Evolutionary conservation across 2,888 invertebrate species (phyloP).

Genomic region (Theodoxus fluviatilis): DNA sequence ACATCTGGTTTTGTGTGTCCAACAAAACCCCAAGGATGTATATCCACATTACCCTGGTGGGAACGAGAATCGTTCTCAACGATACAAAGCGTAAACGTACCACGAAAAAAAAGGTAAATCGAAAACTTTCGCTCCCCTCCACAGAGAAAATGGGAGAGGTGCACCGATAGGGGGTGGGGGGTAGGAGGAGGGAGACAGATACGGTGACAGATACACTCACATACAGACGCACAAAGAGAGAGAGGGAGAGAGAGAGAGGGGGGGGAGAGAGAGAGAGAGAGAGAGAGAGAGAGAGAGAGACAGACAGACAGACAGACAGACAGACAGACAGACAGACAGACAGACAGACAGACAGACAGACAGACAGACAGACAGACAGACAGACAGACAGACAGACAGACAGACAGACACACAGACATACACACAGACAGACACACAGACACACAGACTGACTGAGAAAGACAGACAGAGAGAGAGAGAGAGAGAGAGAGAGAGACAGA

Average conservation of each 20-base stretch:
- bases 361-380: neutral
- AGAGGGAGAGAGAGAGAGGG: constrained; percentile 7
- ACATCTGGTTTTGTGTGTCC: too few relatives aligned
- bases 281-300: neutral
- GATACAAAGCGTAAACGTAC: too few relatives aligned
- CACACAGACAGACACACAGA: neutral
- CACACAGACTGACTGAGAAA: neutral
- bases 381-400: neutral
- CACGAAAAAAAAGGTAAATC: too few relatives aligned
- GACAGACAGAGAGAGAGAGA: constrained; percentile 1
- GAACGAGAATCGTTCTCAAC: too few relatives aligned
- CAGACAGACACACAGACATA: constrained; percentile 9
- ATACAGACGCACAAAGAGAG: neutral
- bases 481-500: neutral
- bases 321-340: constrained; percentile 10
- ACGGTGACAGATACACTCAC: neutral
- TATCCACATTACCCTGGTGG: too few relatives aligned
- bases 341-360: neutral
- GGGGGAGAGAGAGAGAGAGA: constrained; percentile 1
- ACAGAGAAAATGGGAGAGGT: neutral
- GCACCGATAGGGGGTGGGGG: neutral
- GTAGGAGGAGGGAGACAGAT: neutral
- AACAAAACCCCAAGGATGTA: too few relatives aligned
- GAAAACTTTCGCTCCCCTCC: too few relatives aligned
- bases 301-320: neutral